A percentile compares a stretch with the other conserved stretches of the same genome.
Evolutionary conservation across 1,140 invertebrate species (phyloP).

Genomic region (Sycophaga agraensis): DNA sequence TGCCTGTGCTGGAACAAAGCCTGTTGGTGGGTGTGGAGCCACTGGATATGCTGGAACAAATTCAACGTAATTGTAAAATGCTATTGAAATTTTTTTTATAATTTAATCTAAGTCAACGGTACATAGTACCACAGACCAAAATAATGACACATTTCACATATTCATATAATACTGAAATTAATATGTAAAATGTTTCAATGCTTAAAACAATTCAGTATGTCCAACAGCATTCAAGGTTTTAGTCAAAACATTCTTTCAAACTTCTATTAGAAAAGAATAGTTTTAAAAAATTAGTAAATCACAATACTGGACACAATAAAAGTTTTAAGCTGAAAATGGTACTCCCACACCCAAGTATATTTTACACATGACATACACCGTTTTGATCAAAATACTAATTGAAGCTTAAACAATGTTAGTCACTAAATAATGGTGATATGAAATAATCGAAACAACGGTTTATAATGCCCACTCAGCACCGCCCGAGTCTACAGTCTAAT

Average conservation of each 20-base stretch:
- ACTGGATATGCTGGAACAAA: conserved; percentile 61
- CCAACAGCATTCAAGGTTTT: conserved; percentile 12
- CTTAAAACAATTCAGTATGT: conserved; percentile 21
- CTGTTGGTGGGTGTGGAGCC: conserved; percentile 58
- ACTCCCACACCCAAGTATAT: conserved; percentile 59
- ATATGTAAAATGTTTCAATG: conserved; percentile 15
- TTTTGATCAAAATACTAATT: conserved; percentile 59
- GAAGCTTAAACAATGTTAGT: conserved; percentile 61
- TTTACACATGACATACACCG: conserved; percentile 61
- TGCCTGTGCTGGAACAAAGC: conserved; percentile 58
- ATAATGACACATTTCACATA: conserved; percentile 41
- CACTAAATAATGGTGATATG: conserved; percentile 59
- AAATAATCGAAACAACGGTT: conserved; percentile 53
- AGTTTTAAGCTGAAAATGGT: conserved; percentile 45
- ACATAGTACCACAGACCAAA: conserved; percentile 53
- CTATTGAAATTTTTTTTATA: not conserved
- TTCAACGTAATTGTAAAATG: conserved; percentile 25
- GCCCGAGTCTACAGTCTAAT: conserved; percentile 30
- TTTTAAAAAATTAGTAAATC: not conserved
- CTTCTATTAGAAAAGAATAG: conserved; percentile 9
- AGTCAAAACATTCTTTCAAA: no score
- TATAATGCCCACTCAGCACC: conserved; percentile 38
- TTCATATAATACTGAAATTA: not conserved
- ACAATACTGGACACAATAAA: conserved; percentile 28
- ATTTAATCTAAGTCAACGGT: conserved; percentile 49